Evolutionary conservation across 30 jellyfish, hydroid and myxozoan genomes (phyloP), one percentile per base, ranked within the genome.

Genomic region (Pseudorhiza aurosa): DNA sequence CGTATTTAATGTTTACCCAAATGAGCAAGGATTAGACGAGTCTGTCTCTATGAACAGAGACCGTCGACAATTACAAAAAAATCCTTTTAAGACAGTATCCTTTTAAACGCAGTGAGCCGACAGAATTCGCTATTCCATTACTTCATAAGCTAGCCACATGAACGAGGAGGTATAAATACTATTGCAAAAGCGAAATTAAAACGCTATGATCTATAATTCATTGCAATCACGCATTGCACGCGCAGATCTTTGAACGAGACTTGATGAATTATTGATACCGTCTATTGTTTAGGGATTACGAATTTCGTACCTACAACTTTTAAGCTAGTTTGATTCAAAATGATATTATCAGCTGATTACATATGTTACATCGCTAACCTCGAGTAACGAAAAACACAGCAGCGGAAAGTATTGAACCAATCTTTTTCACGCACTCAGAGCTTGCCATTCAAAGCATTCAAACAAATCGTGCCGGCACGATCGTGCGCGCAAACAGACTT

Each of bases 31-130:
- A 53, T 53, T 22, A 53, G 67, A 9, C 24, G 37, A 53, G 35
- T 0, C 37, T n/a, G 62, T 47, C 62, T 47, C 62, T n/a, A 47
- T 5, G n/a, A 47, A 53, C n/a, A 3, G 8, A 53, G 67, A 53
- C 67, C 36, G 10, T 19, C 33, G 2, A 15, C 67, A 8, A 47
- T 47, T 53, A 53, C 5, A 0, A 22, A 21, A 10, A 33, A 53
- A 53, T 53, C 67, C 24, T 53, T 33, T 19, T 53, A 53, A 8
- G 25, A 19, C 67, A 12, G 67, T 53, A n/a, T 53, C 67, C 67
- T 53, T n/a, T 47, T 12, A 53, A 53, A 53, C 67, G 14, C 24
- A 53, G 8, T 53, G 36, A n/a, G 14, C 22, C n/a, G 67, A 53
- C 24, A 14, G 36, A 53, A 53, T 53, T 19, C 24, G 4, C 67